Conservation (phyloP, 2,888 invertebrate species). For the Rutpela maculata region DNA sequence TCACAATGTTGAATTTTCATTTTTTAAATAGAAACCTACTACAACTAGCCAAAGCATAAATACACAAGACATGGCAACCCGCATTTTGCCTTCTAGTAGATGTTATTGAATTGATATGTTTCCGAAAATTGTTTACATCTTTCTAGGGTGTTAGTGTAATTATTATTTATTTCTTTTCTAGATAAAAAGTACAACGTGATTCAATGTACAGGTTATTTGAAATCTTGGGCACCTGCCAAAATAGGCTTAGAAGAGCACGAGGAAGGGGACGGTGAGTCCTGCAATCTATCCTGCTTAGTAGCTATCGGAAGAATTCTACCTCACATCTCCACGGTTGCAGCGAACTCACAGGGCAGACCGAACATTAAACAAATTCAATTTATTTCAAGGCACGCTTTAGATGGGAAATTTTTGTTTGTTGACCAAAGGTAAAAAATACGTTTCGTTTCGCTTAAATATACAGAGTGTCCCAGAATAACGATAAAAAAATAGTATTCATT, state of each 20-base stretch:
- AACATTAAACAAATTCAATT: slow-evolving; percentile 83
- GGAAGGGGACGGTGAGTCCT: slow-evolving; percentile 78
- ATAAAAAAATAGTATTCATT: too few relatives aligned
- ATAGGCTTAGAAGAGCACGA: slow-evolving; percentile 82
- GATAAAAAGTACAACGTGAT: slow-evolving; percentile 92
- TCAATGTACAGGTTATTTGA: slow-evolving; percentile 94
- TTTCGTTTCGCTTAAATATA: too few relatives aligned
- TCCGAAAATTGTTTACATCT: not conserved
- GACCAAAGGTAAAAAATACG: slow-evolving; percentile 85
- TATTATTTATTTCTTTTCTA: slow-evolving; percentile 62
- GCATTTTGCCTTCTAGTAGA: too few relatives aligned
- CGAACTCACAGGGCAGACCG: slow-evolving; percentile 69
- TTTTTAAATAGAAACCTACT: too few relatives aligned
- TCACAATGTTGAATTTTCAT: too few relatives aligned
- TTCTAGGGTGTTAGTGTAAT: not conserved
- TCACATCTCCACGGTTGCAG: slow-evolving; percentile 75
- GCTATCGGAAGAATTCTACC: slow-evolving; percentile 89
- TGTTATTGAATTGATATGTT: too few relatives aligned
- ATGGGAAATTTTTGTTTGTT: slow-evolving; percentile 94
- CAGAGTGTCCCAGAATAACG: too few relatives aligned
- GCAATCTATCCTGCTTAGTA: slow-evolving; percentile 90
- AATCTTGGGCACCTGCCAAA: slow-evolving; percentile 92
- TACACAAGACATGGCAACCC: too few relatives aligned
- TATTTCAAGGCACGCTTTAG: slow-evolving; percentile 89
- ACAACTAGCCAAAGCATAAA: too few relatives aligned